phyloP scores from a whole-genome alignment of 2,888 invertebrate genomes.

The Melinopterus prodromus region DNA sequence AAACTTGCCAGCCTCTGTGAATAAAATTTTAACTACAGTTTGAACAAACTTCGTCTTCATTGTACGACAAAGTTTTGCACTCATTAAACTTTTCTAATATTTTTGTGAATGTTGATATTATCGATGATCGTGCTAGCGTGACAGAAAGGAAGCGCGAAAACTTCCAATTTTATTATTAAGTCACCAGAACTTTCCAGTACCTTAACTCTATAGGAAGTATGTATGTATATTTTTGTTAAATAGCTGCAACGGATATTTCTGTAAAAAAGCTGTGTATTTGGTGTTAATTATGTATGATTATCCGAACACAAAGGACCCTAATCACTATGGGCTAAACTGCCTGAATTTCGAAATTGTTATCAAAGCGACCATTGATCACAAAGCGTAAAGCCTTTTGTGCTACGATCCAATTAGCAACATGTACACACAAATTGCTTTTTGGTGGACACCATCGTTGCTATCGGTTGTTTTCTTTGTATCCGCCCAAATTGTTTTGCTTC shows the following conservation, averaged over 20 bases:
- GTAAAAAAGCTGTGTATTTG: neutral
- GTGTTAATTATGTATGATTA: neutral
- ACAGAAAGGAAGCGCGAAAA: neutral
- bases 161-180: neutral
- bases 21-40: conserved; percentile 4
- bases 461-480: neutral
- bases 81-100: conserved; percentile 4
- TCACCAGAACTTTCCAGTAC: neutral
- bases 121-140: neutral
- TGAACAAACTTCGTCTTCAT: neutral
- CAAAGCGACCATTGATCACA: neutral
- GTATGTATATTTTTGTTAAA: neutral
- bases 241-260: neutral
- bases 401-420: neutral
- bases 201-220: no score
- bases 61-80: neutral
- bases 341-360: neutral
- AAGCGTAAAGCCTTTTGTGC: neutral
- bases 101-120: neutral
- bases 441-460: neutral
- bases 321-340: neutral
- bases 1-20: neutral
- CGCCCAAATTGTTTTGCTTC: neutral
- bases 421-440: neutral
- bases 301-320: neutral